These are phyloP conservation scores for Sceloporus tristichus DNA, from an alignment of 2,113 vertebrate species.

Conservation along the genomic window DNA sequence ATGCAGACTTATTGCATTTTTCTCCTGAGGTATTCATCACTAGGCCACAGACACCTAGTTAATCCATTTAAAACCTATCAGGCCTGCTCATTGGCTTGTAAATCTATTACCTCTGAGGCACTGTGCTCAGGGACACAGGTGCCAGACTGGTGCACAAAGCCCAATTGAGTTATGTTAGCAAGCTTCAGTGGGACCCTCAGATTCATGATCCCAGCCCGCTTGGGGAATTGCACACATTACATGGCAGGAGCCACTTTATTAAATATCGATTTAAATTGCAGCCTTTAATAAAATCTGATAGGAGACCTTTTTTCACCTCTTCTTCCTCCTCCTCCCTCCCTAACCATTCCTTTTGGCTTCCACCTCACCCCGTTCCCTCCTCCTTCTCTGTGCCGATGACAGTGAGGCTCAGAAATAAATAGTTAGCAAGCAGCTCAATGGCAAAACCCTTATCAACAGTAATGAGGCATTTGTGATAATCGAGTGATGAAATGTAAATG, in stretches of 20 bases:
- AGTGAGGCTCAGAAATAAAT: slow-evolving; percentile 76
- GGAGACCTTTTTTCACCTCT: slow-evolving; percentile 78
- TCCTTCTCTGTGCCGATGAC: slow-evolving; percentile 64
- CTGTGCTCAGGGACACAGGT: slow-evolving; percentile 84
- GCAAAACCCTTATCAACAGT: slow-evolving; percentile 81
- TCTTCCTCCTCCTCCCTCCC: slow-evolving; percentile 54
- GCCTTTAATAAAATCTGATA: slow-evolving; percentile 89
- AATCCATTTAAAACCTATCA: slow-evolving; percentile 88
- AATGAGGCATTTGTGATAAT: slow-evolving; percentile 89
- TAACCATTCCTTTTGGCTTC: slow-evolving; percentile 39
- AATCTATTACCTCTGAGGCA: slow-evolving; percentile 83
- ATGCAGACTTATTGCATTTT: slow-evolving; percentile 52
- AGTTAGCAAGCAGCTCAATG: slow-evolving; percentile 75
- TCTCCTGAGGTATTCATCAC: slow-evolving; percentile 77
- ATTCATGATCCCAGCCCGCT: slow-evolving; percentile 79
- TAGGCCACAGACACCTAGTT: slow-evolving; percentile 82
- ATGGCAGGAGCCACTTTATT: slow-evolving; percentile 88
- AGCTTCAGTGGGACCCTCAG: slow-evolving; percentile 69
- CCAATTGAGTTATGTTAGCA: slow-evolving; percentile 83
- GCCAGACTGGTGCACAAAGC: slow-evolving; percentile 82
- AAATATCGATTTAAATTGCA: slow-evolving; percentile 93
- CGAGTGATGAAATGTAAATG: slow-evolving; percentile 95
- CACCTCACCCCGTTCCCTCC: slow-evolving; percentile 50
- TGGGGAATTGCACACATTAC: slow-evolving; percentile 84
- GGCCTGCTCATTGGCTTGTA: slow-evolving; percentile 85